These are phyloP conservation scores for Vimba vimba DNA, from an alignment of 2,113 vertebrate genomes.

Conservation along the genomic window DNA sequence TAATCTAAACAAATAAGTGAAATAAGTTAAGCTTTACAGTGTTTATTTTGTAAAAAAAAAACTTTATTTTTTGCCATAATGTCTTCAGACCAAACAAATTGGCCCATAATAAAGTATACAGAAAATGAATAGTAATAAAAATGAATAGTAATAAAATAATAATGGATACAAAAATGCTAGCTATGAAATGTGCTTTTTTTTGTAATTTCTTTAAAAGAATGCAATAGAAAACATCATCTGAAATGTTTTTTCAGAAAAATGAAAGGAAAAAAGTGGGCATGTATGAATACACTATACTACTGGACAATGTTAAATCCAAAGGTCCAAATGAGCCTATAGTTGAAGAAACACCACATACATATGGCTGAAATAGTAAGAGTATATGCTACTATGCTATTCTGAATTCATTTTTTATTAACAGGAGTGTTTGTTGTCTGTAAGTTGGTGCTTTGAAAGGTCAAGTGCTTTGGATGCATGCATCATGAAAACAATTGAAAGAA, in stretches of 20 bases:
- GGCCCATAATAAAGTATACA: background rate
- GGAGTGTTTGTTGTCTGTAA: background rate
- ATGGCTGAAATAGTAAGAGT: background rate
- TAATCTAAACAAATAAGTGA: background rate
- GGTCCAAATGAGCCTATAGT: background rate
- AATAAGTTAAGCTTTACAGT: background rate
- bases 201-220: background rate
- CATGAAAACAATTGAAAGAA: background rate
- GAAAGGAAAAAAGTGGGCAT: background rate
- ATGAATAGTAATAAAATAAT: background rate
- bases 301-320: background rate
- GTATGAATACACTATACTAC: background rate
- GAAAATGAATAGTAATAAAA: background rate
- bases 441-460: conserved; percentile 9
- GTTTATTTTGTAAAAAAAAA: background rate
- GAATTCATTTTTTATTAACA: background rate
- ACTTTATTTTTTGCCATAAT: background rate
- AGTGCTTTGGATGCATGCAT: background rate
- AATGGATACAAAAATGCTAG: too few species aligned
- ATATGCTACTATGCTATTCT: background rate
- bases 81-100: background rate
- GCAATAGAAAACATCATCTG: too few species aligned
- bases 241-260: too few species aligned
- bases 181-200: background rate
- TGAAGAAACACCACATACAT: background rate